phyloP scores from a whole-genome alignment of 1,140 invertebrate genomes.

The Thaumatotibia leucotreta region DNA sequence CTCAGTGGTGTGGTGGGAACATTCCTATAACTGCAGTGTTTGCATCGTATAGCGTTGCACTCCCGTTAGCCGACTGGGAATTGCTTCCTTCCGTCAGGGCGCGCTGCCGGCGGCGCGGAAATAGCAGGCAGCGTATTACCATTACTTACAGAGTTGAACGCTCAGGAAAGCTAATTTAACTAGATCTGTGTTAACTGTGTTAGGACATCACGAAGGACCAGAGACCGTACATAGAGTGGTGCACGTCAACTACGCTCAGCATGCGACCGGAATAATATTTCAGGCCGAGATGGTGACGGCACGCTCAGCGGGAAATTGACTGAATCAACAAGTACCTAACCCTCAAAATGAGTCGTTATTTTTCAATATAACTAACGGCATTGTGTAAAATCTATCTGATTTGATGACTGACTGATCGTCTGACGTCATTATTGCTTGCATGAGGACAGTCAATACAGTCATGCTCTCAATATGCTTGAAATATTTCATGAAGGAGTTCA shows the following conservation, averaged over 20 bases:
- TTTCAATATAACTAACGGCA: neutral
- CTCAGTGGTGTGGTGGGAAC: neutral
- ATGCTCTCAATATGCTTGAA: too few relatives aligned
- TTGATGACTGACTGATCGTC: too few relatives aligned
- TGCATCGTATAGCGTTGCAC: slow-evolving; percentile 34
- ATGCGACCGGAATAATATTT: neutral
- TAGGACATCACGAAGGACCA: neutral
- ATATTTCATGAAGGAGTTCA: too few relatives aligned
- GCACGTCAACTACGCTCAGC: neutral
- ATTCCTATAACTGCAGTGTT: slow-evolving; percentile 8
- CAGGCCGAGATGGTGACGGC: slow-evolving; percentile 3
- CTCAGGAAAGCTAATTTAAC: neutral
- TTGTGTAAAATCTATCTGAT: too few relatives aligned
- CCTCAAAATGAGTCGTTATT: slow-evolving; percentile 9
- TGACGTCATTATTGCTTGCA: too few relatives aligned
- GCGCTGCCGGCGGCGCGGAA: slow-evolving; percentile 45
- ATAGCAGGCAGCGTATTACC: slow-evolving; percentile 43
- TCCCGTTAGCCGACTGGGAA: slow-evolving; percentile 51
- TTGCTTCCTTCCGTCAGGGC: slow-evolving; percentile 65
- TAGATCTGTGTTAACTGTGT: slow-evolving; percentile 27
- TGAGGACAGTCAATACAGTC: too few relatives aligned
- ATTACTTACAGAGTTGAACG: neutral
- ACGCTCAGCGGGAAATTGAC: slow-evolving; percentile 58
- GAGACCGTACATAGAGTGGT: neutral
- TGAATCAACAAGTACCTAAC: slow-evolving; percentile 52